Evolutionary conservation across 2,113 vertebrate genomes (phyloP).

Genomic region (Pluvianellus socialis): DNA sequence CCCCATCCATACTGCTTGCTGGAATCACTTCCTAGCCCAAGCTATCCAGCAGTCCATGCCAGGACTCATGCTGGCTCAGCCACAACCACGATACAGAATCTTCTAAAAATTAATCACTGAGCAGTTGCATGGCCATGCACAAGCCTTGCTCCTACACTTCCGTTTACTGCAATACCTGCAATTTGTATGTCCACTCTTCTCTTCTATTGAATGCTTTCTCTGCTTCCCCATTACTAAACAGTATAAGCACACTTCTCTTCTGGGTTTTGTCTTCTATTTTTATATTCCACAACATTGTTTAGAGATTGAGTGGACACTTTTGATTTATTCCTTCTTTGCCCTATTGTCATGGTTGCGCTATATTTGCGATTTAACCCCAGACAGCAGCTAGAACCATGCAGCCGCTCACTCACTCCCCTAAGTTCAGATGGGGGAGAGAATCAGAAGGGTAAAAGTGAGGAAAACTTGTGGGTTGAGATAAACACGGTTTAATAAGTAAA

Average conservation of each 20-base stretch:
- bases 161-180: background rate
- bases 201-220: background rate
- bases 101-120: background rate
- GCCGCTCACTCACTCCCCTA: background rate
- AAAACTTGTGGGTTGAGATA: background rate
- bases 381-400: background rate
- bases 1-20: background rate
- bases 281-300: background rate
- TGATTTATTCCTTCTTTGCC: background rate
- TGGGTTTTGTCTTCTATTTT: background rate
- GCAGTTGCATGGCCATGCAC: rapidly evolving
- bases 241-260: background rate
- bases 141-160: background rate
- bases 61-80: background rate
- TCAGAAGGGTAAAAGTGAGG: background rate
- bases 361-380: background rate
- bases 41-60: background rate
- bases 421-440: background rate
- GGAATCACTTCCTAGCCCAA: background rate
- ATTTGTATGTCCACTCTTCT: background rate
- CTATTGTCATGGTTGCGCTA: background rate
- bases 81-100: background rate
- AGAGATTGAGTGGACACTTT: background rate
- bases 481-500: background rate
- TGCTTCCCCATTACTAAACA: background rate